phyloP scores from a whole-genome alignment of 1,140 invertebrate species.

The Leptopilina boulardi region DNA sequence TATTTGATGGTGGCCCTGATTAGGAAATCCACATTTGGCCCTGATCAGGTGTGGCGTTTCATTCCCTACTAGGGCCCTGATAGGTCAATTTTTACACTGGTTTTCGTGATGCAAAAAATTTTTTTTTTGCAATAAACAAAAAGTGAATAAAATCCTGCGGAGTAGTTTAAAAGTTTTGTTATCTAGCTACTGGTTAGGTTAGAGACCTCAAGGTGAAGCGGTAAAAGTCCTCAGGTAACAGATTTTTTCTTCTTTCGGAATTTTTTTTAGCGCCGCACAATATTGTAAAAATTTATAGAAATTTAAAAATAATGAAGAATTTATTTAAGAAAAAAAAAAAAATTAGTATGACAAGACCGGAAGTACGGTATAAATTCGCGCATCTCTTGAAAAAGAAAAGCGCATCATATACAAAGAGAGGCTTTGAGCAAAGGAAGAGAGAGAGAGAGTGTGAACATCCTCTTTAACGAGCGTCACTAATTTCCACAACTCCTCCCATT shows the following conservation, averaged over 20 bases:
- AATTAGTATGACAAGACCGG: no score
- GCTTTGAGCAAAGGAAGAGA: neutral
- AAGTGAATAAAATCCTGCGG: conserved; percentile 17
- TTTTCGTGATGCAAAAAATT: no score
- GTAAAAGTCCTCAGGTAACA: conserved; percentile 67
- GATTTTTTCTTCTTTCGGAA: no score
- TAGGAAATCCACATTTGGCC: no score
- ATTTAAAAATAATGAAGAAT: no score
- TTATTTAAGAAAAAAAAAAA: no score
- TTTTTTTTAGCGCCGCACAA: no score
- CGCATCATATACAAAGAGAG: neutral
- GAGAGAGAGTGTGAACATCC: neutral
- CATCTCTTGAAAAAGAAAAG: neutral
- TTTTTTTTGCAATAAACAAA: neutral
- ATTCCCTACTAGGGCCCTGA: no score
- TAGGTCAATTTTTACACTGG: no score
- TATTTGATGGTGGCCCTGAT: no score
- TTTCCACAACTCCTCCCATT: conserved; percentile 14
- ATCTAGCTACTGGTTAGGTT: conserved; percentile 49
- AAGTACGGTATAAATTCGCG: neutral
- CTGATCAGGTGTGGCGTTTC: no score
- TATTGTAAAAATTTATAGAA: no score
- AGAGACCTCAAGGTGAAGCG: conserved; percentile 60
- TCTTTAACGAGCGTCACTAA: conserved; percentile 3
- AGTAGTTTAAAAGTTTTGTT: neutral